Base-by-base conservation (phyloP, 92 coral and sea anemone genomes). In the Palythoa grandiflora region DNA sequence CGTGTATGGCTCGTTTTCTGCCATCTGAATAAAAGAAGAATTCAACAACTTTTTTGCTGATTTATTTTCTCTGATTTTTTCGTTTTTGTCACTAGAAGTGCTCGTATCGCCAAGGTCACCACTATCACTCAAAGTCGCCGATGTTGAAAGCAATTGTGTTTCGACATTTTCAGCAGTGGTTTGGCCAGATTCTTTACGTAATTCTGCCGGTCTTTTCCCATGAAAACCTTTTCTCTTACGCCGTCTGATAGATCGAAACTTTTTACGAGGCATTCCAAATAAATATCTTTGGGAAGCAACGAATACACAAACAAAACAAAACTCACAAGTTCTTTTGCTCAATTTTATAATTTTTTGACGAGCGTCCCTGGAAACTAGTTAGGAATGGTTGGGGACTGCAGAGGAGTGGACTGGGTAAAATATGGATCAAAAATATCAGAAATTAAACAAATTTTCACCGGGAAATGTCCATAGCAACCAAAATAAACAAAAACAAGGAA, bases 181-280 rank as follows among this genome's bases (percentile, higher is more conserved):
- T 44, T 47, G 13, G 79, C 51, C 60, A 48, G 79, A 75, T 16
- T 75, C 38, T 75, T 75, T 16, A 48, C 60, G 57, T 48, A 48
- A 75, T 75, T 75, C 79, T 35, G 55, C 79, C 79, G 79, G 79
- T 75, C 60, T 75, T 75, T 75, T 48, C 61, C 60, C 61, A 75
- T 75, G 38, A 75, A 48, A 48, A 19, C 79, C 60, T 17, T 48
- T 48, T 48, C 60, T 48, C 38, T 74, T 40, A 40, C 38, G 36
- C 38, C 78, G 14, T 38, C 59, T 74, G 19, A 13, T 1, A 16
- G 78, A 44, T 74, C 78, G 36, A 74, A 74, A 74, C 78, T 74
- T 74, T 74, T 74, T 74, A 1, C 59, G 54, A 74, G 78, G 54
- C 78, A 74, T 74, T 74, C 38, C 9, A 74, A 74, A 16, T 47